phyloP scores from a whole-genome alignment of 2,888 invertebrate genomes.

The Melangyna quadrimaculata region DNA sequence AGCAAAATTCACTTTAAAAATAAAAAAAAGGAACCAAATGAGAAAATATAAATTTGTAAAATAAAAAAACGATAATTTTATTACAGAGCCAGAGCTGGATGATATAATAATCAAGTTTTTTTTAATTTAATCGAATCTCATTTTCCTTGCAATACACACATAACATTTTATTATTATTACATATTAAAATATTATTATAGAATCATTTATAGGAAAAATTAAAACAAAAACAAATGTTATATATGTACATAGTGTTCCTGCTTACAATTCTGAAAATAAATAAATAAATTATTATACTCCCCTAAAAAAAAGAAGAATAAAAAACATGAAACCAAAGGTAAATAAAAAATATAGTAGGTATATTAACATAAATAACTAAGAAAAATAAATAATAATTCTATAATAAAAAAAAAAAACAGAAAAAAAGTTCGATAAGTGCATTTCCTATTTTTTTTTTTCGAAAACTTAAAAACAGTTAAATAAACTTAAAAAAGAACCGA shows the following conservation, averaged over 20 bases:
- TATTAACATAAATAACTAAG: background rate
- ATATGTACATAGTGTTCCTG: constrained; percentile 57
- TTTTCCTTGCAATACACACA: constrained; percentile 15
- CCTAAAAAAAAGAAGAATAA: background rate
- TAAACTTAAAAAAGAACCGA: background rate
- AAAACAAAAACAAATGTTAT: constrained; percentile 42
- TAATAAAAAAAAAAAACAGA: background rate
- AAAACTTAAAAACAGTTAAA: background rate
- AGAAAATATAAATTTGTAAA: background rate
- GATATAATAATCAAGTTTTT: constrained; percentile 40
- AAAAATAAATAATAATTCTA: background rate
- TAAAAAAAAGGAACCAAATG: background rate
- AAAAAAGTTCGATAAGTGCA: background rate
- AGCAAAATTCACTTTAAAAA: background rate
- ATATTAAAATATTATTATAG: constrained; percentile 11
- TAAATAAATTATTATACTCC: constrained; percentile 24
- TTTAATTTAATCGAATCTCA: constrained; percentile 11
- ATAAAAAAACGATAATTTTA: background rate
- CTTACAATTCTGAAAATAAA: constrained; percentile 37
- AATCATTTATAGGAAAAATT: constrained; percentile 26
- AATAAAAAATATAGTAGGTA: background rate
- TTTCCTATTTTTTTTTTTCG: constrained; percentile 10
- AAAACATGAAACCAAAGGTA: background rate
- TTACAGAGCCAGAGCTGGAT: background rate
- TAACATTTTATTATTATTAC: background rate